Conservation (phyloP, 1,140 invertebrate genomes). For the Drosophila teissieri region DNA sequence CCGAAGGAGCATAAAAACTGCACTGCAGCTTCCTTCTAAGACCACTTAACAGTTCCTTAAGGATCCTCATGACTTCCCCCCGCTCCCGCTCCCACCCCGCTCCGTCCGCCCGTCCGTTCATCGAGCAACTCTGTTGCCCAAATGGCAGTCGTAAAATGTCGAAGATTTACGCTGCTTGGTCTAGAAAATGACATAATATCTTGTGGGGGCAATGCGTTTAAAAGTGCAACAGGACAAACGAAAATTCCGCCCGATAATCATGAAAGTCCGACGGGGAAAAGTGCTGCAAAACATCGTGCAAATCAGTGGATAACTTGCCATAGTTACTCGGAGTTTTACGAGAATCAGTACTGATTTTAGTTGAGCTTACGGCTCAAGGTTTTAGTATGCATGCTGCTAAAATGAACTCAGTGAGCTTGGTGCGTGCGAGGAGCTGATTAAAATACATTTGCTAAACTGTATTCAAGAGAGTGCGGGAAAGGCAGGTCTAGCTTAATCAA, state of each 20-base stretch:
- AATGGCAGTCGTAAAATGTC: slow-evolving; percentile 36
- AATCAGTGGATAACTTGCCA: not conserved
- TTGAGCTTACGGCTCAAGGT: too few species aligned
- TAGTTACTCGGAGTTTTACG: not conserved
- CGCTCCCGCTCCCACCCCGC: too few species aligned
- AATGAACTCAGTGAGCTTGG: too few species aligned
- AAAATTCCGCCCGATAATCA: slow-evolving; percentile 11
- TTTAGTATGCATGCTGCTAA: too few species aligned
- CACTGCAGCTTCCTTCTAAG: slow-evolving; percentile 31
- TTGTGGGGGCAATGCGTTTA: slow-evolving; percentile 3
- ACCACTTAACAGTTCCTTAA: slow-evolving; percentile 60
- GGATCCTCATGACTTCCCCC: slow-evolving; percentile 15
- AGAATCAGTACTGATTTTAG: not conserved
- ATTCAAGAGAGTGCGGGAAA: too few species aligned
- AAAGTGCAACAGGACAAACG: slow-evolving; percentile 38
- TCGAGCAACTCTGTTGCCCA: slow-evolving; percentile 40
- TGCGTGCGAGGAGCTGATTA: too few species aligned
- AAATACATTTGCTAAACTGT: too few species aligned
- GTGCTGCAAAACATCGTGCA: not conserved
- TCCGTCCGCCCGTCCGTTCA: too few species aligned
- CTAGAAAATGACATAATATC: slow-evolving; percentile 54
- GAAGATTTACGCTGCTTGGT: slow-evolving; percentile 42
- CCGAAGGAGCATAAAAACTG: slow-evolving; percentile 68
- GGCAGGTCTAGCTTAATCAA: not conserved
- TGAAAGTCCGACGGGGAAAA: not conserved